Percentiles rank a stretch among this genome's conserved stretches.
Evolutionary conservation across 2,113 vertebrate genomes (phyloP).

Genomic region (Phalacrocorax carbo): DNA sequence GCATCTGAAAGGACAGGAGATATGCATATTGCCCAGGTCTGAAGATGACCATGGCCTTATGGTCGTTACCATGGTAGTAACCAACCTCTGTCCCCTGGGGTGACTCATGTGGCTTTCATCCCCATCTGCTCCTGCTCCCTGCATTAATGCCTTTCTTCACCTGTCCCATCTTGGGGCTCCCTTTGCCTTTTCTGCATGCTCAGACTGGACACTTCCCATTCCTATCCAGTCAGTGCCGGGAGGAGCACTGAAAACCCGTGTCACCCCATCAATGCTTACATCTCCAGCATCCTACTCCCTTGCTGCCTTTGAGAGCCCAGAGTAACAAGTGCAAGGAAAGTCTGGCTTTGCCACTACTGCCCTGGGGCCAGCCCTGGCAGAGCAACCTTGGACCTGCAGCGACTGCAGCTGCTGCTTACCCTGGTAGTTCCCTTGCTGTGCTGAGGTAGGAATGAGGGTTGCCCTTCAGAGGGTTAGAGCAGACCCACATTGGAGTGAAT

Average conservation of each 20-base stretch:
- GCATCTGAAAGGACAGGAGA: neutral
- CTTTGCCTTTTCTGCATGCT: neutral
- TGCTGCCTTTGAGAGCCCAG: neutral
- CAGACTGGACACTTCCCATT: neutral
- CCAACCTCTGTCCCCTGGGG: neutral
- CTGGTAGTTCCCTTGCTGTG: neutral
- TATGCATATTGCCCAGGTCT: neutral
- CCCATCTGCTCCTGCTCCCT: neutral
- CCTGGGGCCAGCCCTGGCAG: neutral
- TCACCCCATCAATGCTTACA: neutral
- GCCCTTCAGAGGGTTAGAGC: neutral
- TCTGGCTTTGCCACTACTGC: neutral
- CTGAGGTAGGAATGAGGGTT: neutral
- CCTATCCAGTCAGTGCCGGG: neutral
- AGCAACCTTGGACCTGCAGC: neutral
- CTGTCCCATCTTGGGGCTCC: neutral
- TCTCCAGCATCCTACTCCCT: neutral
- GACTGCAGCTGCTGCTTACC: fast-evolving
- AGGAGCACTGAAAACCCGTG: neutral
- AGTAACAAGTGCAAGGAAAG: neutral
- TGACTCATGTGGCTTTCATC: neutral
- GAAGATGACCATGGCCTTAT: neutral
- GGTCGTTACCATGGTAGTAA: neutral
- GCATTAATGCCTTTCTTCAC: neutral
- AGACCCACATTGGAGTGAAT: neutral